These are phyloP conservation scores for Stenodera caucasica DNA, from an alignment of 2,888 invertebrate species.

Conservation along the genomic window DNA sequence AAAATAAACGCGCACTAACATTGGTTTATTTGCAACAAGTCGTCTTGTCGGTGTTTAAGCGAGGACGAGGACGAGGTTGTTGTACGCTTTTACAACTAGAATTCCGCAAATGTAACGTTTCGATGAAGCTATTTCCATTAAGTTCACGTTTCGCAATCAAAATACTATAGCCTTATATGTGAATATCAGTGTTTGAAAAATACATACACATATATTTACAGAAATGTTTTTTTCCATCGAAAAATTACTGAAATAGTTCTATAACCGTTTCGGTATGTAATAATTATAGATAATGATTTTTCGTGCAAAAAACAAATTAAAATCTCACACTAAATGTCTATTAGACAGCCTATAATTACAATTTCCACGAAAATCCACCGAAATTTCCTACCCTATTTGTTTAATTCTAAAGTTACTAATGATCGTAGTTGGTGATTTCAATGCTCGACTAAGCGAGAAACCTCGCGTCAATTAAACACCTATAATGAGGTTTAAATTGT, in stretches of 20 bases:
- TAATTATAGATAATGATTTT: neutral
- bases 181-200: constrained; percentile 13
- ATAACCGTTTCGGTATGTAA: neutral
- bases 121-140: constrained; percentile 30
- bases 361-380: too few relatives aligned
- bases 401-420: too few relatives aligned
- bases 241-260: neutral
- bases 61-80: constrained; percentile 3
- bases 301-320: neutral
- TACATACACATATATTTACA: constrained; percentile 2
- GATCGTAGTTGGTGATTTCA: neutral
- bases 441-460: neutral
- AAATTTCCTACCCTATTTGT: too few relatives aligned
- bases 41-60: constrained; percentile 2
- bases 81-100: constrained; percentile 9
- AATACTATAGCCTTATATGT: constrained; percentile 26
- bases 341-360: neutral
- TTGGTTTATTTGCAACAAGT: constrained; percentile 1
- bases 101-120: constrained; percentile 24
- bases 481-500: too few relatives aligned
- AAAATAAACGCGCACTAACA: neutral
- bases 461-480: too few relatives aligned
- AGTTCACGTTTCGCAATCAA: constrained; percentile 29
- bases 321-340: neutral
- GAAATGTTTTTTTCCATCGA: neutral